These are phyloP conservation scores for Tetragnatha versicolor DNA, from an alignment of 1,140 invertebrate species.

Conservation along the genomic window DNA sequence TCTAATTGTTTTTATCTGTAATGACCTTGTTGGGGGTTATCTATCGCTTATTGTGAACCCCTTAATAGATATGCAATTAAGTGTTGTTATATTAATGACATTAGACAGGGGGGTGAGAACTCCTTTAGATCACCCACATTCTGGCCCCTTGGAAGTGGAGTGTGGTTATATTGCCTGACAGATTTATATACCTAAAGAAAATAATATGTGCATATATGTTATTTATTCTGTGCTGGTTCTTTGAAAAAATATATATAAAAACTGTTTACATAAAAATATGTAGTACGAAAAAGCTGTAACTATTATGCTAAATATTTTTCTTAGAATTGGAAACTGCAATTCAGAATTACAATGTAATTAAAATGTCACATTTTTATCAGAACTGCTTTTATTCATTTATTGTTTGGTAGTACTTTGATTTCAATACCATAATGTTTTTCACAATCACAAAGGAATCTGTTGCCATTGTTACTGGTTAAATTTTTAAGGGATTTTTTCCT, in stretches of 20 bases:
- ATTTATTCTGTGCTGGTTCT: conserved; percentile 37
- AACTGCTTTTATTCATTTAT: background rate
- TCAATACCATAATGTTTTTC: too few relatives aligned
- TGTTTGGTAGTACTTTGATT: background rate
- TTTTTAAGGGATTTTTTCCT: too few relatives aligned
- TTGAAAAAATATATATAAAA: conserved; percentile 9
- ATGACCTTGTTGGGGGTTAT: background rate
- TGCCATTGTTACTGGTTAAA: too few relatives aligned
- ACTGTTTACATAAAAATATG: conserved; percentile 4
- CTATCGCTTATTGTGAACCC: conserved; percentile 29
- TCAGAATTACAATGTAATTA: conserved; percentile 39
- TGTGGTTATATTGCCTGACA: conserved; percentile 28
- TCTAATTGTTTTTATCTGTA: background rate
- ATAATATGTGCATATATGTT: conserved; percentile 20
- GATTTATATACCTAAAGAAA: conserved; percentile 26
- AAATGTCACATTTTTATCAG: conserved; percentile 30
- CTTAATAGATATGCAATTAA: conserved; percentile 41
- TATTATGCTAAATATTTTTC: conserved; percentile 41
- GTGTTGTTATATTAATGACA: conserved; percentile 29
- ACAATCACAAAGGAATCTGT: too few relatives aligned
- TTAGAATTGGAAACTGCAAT: conserved; percentile 12
- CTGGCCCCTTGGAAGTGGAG: background rate
- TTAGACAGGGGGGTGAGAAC: background rate
- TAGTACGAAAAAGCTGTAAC: background rate
- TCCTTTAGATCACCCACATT: background rate